These are phyloP conservation scores for Ctena decussata DNA, from an alignment of 2,888 invertebrate genomes.

Conservation along the genomic window DNA sequence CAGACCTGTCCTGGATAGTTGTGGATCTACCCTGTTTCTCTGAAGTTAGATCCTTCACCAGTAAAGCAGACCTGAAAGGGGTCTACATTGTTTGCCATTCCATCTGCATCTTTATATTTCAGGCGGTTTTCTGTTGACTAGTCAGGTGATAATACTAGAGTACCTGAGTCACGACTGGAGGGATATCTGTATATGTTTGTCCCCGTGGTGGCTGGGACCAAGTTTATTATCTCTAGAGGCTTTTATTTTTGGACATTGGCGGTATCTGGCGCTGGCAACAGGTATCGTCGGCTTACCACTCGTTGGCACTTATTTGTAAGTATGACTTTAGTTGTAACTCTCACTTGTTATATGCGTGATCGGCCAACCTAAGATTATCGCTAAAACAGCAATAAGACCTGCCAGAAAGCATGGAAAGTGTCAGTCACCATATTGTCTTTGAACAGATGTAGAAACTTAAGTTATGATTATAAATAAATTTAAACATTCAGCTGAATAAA, in stretches of 20 bases:
- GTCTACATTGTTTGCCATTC: no score
- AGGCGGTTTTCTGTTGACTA: slow-evolving; percentile 76
- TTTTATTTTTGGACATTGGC: slow-evolving; percentile 73
- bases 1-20: no score
- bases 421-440: no score
- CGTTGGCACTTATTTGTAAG: slow-evolving; percentile 78
- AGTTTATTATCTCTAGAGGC: slow-evolving; percentile 75
- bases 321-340: slow-evolving; percentile 6
- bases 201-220: slow-evolving; percentile 77
- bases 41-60: no score
- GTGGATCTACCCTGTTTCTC: no score
- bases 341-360: neutral
- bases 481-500: no score
- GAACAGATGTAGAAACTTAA: no score
- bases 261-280: slow-evolving; percentile 70
- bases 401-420: no score
- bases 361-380: no score
- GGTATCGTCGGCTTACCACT: slow-evolving; percentile 67
- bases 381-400: no score
- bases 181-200: slow-evolving; percentile 76
- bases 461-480: no score
- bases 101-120: slow-evolving; percentile 4
- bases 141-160: slow-evolving; percentile 75
- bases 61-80: no score
- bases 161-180: slow-evolving; percentile 78